Base-by-base conservation (phyloP, 2,888 invertebrate genomes). In the Sipha maydis region DNA sequence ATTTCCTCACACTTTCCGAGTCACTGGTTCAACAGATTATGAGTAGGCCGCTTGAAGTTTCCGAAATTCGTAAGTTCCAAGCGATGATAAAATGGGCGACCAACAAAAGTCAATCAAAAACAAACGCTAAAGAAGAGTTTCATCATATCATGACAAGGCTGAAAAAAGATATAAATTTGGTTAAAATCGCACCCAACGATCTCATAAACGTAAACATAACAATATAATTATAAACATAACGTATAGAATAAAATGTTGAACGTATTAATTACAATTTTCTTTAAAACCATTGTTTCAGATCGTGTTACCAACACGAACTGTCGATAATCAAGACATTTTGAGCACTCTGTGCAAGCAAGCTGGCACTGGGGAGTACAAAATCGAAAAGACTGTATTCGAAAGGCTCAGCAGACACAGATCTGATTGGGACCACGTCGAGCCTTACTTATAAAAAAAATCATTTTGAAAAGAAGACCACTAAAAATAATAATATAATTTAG, bases 281-380 rank as follows among this genome's bases (percentile, higher is more conserved):
- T 61, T 19, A 9, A 61, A 71, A 48, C 4, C 11, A n/a, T 61
- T 28, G 88, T 92, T 92, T 1, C 92, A 95, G 95, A 94, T 97
- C 91, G 97, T 98, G 90, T 93, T 98, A 91, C 98, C 97, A 80
- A 96, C 97, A 89, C 98, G 97, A 92, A 97, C 97, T 79, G 97
- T 98, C 91, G 97, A 96, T 92, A 97, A 98, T 92, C 97, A 98
- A 92, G 94, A 96, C 89, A 98, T 98, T 90, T 93, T 98, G 91
- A 97, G 97, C 92, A 98, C 98, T 8, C 93, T 98, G 80, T 97
- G 97, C 96, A 96, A 95, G 92, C 98, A 98, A 93, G 97, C 97
- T 84, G 97, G 97, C 92, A 95, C 96, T 3, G 98, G 98, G 77
- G 97, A 97, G 94, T 98, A 97, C 93, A 96, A 92, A 96, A 96